These are phyloP conservation scores for Pangasius mekongensis DNA, from an alignment of 2,797 vertebrate species.

Conservation along the genomic window DNA sequence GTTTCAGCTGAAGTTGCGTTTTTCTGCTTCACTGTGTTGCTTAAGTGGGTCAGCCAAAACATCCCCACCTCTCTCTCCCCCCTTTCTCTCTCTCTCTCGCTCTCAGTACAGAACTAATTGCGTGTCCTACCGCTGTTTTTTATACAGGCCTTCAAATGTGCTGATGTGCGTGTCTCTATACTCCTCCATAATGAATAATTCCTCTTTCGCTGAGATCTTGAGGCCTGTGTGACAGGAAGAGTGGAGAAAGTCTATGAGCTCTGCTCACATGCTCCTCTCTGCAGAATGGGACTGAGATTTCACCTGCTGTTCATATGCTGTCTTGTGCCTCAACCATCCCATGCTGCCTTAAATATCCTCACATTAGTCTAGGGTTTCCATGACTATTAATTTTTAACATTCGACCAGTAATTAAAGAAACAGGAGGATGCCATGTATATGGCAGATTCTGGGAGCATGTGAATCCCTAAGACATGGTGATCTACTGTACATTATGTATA, in stretches of 20 bases:
- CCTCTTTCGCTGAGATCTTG: slow-evolving; percentile 36
- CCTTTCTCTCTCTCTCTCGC: slow-evolving; percentile 32
- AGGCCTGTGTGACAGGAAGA: slow-evolving; percentile 27
- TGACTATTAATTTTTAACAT: not conserved
- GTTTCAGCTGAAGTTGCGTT: slow-evolving; percentile 63
- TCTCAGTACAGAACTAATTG: slow-evolving; percentile 50
- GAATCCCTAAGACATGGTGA: not conserved
- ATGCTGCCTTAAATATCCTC: not conserved
- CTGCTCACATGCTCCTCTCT: not conserved
- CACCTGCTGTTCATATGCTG: slow-evolving; percentile 6
- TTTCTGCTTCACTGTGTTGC: slow-evolving; percentile 51
- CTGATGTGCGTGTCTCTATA: slow-evolving; percentile 23
- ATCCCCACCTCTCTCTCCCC: slow-evolving; percentile 24
- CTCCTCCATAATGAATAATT: slow-evolving; percentile 52
- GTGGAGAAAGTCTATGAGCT: slow-evolving; percentile 41
- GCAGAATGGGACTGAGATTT: slow-evolving; percentile 22
- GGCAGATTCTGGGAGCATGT: not conserved
- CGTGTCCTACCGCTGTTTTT: slow-evolving; percentile 42
- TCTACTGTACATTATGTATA: slow-evolving; percentile 10
- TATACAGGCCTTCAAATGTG: slow-evolving; percentile 36
- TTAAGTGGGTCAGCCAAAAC: slow-evolving; percentile 64
- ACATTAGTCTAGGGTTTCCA: not conserved
- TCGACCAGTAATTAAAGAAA: not conserved
- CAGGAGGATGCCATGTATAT: not conserved
- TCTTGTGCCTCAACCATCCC: slow-evolving; percentile 25